These are phyloP conservation scores for Himantopus leucocephalus DNA, from an alignment of 2,113 vertebrate genomes.

Conservation along the genomic window DNA sequence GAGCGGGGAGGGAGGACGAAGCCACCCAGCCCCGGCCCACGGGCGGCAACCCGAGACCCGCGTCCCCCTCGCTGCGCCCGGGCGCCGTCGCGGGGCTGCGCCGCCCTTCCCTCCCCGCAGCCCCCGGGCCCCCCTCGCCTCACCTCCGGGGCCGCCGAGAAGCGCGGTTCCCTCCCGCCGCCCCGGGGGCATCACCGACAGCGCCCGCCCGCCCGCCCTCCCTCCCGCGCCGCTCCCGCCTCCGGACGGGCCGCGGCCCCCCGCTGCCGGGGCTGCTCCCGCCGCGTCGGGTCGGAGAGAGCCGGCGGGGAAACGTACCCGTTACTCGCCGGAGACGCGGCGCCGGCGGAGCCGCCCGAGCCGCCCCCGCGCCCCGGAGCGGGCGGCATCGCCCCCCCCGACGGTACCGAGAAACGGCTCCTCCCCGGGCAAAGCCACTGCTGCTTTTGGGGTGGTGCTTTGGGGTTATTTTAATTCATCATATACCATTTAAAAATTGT, in stretches of 20 bases:
- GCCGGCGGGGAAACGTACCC: no score
- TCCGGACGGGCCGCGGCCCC: background rate
- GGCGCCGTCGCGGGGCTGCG: background rate
- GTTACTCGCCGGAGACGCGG: background rate
- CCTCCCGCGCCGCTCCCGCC: background rate
- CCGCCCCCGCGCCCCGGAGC: background rate
- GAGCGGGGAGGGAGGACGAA: no score
- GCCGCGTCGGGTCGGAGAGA: no score
- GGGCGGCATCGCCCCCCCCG: background rate
- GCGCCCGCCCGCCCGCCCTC: background rate
- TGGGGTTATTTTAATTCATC: background rate
- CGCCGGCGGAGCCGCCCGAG: no score
- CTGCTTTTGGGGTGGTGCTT: background rate
- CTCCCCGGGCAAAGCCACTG: background rate
- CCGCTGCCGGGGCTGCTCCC: background rate
- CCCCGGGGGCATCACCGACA: background rate
- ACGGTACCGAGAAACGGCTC: background rate
- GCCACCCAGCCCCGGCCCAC: no score
- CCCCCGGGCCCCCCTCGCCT: background rate
- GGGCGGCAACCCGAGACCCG: no score
- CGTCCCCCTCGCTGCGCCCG: background rate
- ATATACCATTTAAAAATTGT: fast-evolving
- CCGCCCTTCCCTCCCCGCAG: background rate
- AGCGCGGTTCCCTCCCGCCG: background rate
- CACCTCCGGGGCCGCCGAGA: background rate